Conservation (phyloP, 1,140 invertebrate genomes). For the Bradysia coprophila region DNA sequence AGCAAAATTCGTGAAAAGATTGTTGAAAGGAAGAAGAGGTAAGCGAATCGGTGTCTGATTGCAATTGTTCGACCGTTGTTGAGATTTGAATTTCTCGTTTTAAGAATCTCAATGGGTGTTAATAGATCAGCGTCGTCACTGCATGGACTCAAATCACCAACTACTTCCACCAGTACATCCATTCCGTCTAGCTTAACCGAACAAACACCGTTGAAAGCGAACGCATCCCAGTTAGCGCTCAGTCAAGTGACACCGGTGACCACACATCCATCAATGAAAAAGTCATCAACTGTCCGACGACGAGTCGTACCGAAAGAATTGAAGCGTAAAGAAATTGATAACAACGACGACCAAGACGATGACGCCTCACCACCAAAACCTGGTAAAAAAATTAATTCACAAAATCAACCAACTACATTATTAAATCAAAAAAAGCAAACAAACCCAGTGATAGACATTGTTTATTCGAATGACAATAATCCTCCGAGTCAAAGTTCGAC, state of each 20-base stretch:
- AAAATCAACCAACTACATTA: not conserved
- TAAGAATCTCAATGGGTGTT: too few species aligned
- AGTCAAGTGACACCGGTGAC: too few species aligned
- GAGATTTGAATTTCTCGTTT: too few species aligned
- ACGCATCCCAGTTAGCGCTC: too few species aligned
- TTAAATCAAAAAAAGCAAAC: not conserved
- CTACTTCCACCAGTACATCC: too few species aligned
- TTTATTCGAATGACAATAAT: not conserved
- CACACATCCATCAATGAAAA: not conserved
- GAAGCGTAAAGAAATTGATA: not conserved
- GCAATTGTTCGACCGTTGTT: too few species aligned
- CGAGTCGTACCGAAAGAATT: not conserved
- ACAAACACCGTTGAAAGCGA: too few species aligned
- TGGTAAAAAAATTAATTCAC: not conserved
- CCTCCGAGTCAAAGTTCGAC: not conserved
- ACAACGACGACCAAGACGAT: not conserved
- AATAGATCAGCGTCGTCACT: too few species aligned
- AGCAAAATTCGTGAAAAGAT: conserved; percentile 18
- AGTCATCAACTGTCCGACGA: not conserved
- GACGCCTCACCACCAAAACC: not conserved
- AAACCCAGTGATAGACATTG: not conserved
- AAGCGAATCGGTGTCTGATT: too few species aligned
- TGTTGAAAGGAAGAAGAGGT: conserved; percentile 20
- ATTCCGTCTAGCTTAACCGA: too few species aligned
- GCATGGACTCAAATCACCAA: too few species aligned